Conservation (phyloP, 2,797 vertebrate genomes). For the Molossus molossus region DNA sequence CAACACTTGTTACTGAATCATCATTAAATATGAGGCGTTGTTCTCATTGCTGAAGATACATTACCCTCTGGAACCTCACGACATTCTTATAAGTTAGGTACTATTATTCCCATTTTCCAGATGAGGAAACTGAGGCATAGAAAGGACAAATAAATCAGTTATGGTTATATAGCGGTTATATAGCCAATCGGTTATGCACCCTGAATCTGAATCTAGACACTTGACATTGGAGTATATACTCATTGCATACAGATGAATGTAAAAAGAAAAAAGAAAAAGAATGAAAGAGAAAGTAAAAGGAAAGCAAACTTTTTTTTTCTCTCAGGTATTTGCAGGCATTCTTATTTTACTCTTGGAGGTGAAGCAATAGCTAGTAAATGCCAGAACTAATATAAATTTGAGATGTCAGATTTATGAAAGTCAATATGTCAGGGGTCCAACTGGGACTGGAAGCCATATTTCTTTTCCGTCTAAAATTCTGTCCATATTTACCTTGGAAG, state of each 20-base stretch:
- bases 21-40: not conserved
- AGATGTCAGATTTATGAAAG: slow-evolving; percentile 75
- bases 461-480: slow-evolving; percentile 72
- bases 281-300: not conserved
- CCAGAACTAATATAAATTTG: slow-evolving; percentile 78
- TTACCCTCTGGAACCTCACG: not conserved
- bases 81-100: not conserved
- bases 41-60: not conserved
- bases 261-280: not conserved
- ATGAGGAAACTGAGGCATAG: not conserved
- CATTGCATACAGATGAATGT: not conserved
- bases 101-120: not conserved
- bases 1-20: not conserved
- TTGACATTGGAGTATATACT: not conserved
- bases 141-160: not conserved
- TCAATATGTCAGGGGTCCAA: slow-evolving; percentile 52
- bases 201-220: not conserved
- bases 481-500: slow-evolving; percentile 68
- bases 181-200: not conserved
- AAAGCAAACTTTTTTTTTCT: not conserved
- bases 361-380: slow-evolving; percentile 65
- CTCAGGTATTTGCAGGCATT: slow-evolving; percentile 59
- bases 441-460: slow-evolving; percentile 28
- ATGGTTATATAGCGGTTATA: not conserved
- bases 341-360: slow-evolving; percentile 71